phyloP scores from a whole-genome alignment of 2,113 vertebrate species.

The Larimichthys crocea region DNA sequence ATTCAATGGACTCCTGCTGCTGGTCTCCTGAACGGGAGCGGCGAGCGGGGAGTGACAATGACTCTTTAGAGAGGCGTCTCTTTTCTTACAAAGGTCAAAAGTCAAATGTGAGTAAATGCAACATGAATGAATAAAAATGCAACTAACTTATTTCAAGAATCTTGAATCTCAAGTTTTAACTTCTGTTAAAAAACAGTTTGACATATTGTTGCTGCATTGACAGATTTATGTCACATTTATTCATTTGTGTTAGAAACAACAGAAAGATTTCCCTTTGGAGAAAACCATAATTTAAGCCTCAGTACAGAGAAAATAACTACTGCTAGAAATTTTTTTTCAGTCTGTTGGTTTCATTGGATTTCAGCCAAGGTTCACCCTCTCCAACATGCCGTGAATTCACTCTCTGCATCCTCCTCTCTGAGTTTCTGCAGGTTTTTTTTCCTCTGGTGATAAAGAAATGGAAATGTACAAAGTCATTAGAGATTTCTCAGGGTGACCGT shows the following conservation, averaged over 20 bases:
- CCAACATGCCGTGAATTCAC: not conserved
- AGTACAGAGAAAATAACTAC: not conserved
- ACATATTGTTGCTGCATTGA: not conserved
- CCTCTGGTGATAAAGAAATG: not conserved
- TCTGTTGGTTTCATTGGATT: slow-evolving; percentile 10
- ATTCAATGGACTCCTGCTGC: too few relatives aligned
- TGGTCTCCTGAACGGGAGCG: too few relatives aligned
- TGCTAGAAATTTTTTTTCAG: not conserved
- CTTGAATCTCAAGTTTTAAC: too few relatives aligned
- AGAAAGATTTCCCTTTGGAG: not conserved
- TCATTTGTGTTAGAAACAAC: not conserved
- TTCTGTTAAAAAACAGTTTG: too few relatives aligned
- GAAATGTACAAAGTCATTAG: not conserved
- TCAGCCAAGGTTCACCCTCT: not conserved
- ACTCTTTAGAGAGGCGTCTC: too few relatives aligned
- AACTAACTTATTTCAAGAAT: too few relatives aligned
- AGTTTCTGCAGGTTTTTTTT: not conserved
- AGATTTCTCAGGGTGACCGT: not conserved
- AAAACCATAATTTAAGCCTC: not conserved
- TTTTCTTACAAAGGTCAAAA: too few relatives aligned
- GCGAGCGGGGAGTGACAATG: too few relatives aligned
- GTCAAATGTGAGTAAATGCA: too few relatives aligned
- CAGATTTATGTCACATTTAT: not conserved
- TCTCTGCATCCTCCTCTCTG: not conserved
- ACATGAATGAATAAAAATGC: too few relatives aligned